Evolutionary conservation across 2,888 invertebrate genomes (phyloP), one percentile per base, ranked within the genome.

Genomic region (Cheilosia vernalis): DNA sequence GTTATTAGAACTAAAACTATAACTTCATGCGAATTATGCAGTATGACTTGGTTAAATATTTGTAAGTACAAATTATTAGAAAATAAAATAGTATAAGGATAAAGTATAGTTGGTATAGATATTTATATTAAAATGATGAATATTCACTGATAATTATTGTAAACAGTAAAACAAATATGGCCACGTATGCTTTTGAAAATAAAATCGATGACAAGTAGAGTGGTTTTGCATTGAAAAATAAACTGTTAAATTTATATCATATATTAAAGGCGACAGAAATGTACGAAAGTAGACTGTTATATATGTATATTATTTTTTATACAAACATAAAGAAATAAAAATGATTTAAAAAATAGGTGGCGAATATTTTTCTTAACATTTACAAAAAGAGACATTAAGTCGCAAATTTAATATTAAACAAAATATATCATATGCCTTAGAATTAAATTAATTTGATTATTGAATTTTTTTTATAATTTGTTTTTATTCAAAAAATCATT

Each of bases 81-180:
- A 78, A 87, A 87, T 87, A 87, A 88, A 82, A 88, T 87, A 88
- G 86, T 87, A 87, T 82, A 87, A 87, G 84, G 84, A 87, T 87
- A 88, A 87, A 77, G 44, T 58, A n/a, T 42, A 17, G 19, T 7
- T 17, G 7, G 17, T 7, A 44, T 19, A 67, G 21, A 51, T 24
- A 51, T 24, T 24, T 24, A 15, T 51, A 6, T 10, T 15, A 51
- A 51, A 24, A 51, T 24, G 13, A 51, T 24, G 21, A 13, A 6
- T 51, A 24, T 21, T 51, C 51, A n/a, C 15, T 51, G 5, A 13
- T 24, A 24, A 6, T 42, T 27, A 61, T 33, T 30, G 15, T 17
- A 19, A 37, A 51, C 2, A 61, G 15, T 58, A 79, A 63, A 44
- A 72, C 51, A 55, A 74, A 77, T 81, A 81, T 85, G 76, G 81